Evolutionary conservation across 2,113 vertebrate genomes (phyloP).

Genomic region (Albula goreensis): DNA sequence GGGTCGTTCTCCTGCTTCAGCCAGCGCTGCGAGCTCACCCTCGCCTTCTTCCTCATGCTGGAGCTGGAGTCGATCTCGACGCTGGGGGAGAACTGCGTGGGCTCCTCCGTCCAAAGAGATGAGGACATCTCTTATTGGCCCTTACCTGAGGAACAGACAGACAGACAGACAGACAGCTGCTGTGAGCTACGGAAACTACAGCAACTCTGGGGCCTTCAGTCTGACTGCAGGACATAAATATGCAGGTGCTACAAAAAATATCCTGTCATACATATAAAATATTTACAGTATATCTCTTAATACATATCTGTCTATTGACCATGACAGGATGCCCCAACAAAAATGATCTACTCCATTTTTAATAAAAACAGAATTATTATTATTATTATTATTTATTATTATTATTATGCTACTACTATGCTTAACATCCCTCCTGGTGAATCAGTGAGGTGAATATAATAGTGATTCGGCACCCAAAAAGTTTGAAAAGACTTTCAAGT

Average conservation of each 20-base stretch:
- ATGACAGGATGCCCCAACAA: background rate
- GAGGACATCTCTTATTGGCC: constrained; percentile 50
- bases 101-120: constrained; percentile 63
- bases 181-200: background rate
- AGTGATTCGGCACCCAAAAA: background rate
- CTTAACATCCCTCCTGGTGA: too few relatives aligned
- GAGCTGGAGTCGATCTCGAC: constrained; percentile 71
- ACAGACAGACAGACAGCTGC: background rate
- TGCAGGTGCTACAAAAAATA: background rate
- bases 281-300: background rate
- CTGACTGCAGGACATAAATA: background rate
- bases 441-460: background rate
- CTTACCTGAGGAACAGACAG: constrained; percentile 21
- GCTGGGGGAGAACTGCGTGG: constrained; percentile 56
- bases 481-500: background rate
- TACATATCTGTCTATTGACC: background rate
- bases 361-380: background rate
- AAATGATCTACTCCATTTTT: background rate
- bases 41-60: constrained; percentile 53
- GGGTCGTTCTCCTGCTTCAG: constrained; percentile 66
- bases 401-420: too few relatives aligned
- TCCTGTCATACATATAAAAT: too few relatives aligned
- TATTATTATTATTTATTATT: too few relatives aligned
- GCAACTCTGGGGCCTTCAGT: background rate
- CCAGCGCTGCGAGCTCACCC: constrained; percentile 53